Conservation (phyloP, 1,140 invertebrate genomes). For the Galleria mellonella region DNA sequence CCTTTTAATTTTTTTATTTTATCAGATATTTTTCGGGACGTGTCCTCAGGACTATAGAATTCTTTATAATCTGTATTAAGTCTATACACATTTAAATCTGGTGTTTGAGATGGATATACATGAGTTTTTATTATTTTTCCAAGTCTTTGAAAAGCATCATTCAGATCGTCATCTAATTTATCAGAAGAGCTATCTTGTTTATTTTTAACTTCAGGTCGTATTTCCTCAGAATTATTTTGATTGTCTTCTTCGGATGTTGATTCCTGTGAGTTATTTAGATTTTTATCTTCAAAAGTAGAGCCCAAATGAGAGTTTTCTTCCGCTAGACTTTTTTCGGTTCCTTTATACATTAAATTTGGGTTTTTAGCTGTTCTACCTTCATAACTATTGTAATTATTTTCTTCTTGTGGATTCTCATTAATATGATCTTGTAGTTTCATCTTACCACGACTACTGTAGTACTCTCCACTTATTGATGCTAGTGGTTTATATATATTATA, state of each 20-base stretch:
- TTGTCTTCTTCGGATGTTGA: no score
- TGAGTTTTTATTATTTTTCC: constrained; percentile 23
- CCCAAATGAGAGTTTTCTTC: no score
- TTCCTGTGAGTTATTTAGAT: no score
- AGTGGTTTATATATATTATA: constrained; percentile 8
- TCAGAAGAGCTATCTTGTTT: no score
- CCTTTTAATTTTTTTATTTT: background rate
- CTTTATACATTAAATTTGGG: no score
- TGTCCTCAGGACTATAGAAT: constrained; percentile 10
- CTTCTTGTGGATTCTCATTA: no score
- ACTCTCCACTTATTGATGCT: constrained; percentile 2
- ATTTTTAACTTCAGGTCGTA: no score
- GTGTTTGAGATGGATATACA: constrained; percentile 18
- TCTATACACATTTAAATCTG: constrained; percentile 14
- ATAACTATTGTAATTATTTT: no score
- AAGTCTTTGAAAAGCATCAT: constrained; percentile 24
- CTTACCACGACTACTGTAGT: background rate
- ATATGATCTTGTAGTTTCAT: background rate
- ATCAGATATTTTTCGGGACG: background rate
- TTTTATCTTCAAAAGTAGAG: no score
- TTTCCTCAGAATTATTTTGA: no score
- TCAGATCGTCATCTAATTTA: constrained; percentile 14
- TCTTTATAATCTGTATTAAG: constrained; percentile 12
- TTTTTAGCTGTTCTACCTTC: background rate
- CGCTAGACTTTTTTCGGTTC: background rate